phyloP scores from a whole-genome alignment of 2,797 vertebrate genomes.

The Chloroceryle amazona region DNA sequence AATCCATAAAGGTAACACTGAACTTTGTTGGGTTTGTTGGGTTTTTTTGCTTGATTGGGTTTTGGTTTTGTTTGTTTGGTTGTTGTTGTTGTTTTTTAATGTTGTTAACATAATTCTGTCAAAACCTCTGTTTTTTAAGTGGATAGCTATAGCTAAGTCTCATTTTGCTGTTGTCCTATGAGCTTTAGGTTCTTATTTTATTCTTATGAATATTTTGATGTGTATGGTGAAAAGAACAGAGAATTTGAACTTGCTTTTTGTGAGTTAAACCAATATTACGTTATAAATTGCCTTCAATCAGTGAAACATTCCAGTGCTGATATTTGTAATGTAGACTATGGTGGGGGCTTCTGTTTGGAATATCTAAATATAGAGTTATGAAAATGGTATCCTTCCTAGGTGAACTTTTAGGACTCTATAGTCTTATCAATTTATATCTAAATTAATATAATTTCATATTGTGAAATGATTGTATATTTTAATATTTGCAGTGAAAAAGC shows the following conservation, averaged over 20 bases:
- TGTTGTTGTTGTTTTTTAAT: too few species aligned
- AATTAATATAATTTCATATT: neutral
- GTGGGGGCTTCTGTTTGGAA: neutral
- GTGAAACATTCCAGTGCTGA: neutral
- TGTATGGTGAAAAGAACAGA: neutral
- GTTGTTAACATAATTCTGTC: neutral
- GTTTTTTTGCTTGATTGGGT: too few species aligned
- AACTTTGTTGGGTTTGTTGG: neutral
- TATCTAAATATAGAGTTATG: neutral
- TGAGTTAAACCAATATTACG: neutral
- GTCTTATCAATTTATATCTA: neutral
- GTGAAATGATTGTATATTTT: neutral
- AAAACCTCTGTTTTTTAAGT: neutral
- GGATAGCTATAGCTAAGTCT: neutral
- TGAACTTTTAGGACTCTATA: neutral
- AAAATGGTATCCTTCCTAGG: neutral
- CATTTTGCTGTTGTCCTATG: neutral
- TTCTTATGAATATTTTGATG: neutral
- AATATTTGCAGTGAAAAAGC: neutral
- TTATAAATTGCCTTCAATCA: neutral
- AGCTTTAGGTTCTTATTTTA: neutral
- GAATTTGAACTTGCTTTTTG: neutral
- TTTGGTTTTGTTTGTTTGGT: too few species aligned
- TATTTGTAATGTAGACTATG: neutral
- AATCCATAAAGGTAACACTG: accelerated